Percentiles rank a stretch among this genome's conserved stretches.
These are phyloP conservation scores for Delia radicum DNA, from an alignment of 1,140 invertebrate genomes.

Conservation along the genomic window DNA sequence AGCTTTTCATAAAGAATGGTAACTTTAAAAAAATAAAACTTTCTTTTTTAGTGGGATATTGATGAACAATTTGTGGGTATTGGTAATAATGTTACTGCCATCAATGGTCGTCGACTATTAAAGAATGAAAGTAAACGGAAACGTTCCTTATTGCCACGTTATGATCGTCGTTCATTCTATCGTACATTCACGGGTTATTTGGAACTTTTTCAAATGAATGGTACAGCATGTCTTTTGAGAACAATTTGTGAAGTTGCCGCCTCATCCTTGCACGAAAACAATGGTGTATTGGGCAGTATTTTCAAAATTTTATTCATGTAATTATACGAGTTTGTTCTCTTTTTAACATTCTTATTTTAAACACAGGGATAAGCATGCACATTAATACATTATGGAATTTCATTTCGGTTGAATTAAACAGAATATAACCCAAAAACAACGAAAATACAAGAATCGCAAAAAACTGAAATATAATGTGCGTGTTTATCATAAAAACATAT, in stretches of 20 bases:
- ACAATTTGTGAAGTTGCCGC: slow-evolving; percentile 58
- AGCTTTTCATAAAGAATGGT: no score
- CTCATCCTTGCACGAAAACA: slow-evolving; percentile 53
- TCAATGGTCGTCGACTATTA: slow-evolving; percentile 40
- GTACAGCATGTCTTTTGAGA: slow-evolving; percentile 57
- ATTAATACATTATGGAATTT: no score
- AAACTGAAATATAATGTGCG: no score
- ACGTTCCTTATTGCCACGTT: slow-evolving; percentile 27
- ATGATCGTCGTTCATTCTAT: slow-evolving; percentile 43
- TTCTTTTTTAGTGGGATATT: slow-evolving; percentile 41
- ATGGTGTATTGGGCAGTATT: slow-evolving; percentile 58
- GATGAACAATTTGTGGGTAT: slow-evolving; percentile 39
- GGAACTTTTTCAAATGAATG: slow-evolving; percentile 57
- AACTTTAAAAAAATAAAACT: neutral
- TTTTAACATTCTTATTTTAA: neutral
- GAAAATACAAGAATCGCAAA: neutral
- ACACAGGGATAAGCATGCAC: no score
- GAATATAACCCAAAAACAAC: no score
- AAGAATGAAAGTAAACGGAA: no score
- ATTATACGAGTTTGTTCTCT: slow-evolving; percentile 31
- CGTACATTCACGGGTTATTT: slow-evolving; percentile 43
- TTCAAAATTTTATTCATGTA: slow-evolving; percentile 60
- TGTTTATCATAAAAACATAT: neutral
- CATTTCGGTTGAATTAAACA: no score
- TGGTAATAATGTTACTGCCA: slow-evolving; percentile 42